These are phyloP conservation scores for Protophormia terraenovae DNA, from an alignment of 2,888 invertebrate genomes.

Conservation along the genomic window DNA sequence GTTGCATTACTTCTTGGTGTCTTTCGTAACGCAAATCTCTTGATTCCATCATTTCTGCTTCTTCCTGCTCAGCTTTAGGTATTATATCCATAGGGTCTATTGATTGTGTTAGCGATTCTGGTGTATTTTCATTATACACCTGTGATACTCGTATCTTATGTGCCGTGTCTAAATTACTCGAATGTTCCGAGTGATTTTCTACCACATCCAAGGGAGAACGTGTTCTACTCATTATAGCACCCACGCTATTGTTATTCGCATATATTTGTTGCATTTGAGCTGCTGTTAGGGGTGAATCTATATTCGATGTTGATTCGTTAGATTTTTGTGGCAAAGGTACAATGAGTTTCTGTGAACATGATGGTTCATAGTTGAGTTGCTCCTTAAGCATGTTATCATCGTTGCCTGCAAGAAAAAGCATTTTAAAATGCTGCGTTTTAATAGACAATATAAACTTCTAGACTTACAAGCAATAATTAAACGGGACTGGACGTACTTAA, in stretches of 20 bases:
- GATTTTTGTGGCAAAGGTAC: slow-evolving; percentile 74
- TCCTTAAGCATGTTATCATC: slow-evolving; percentile 71
- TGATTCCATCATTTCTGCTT: slow-evolving; percentile 70
- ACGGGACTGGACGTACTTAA: slow-evolving; percentile 67
- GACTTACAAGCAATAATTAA: slow-evolving; percentile 78
- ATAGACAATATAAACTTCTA: slow-evolving; percentile 73
- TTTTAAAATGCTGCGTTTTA: slow-evolving; percentile 78
- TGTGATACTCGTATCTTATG: slow-evolving; percentile 67
- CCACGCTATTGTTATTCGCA: slow-evolving; percentile 68
- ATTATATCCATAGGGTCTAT: slow-evolving; percentile 79
- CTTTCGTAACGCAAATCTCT: slow-evolving; percentile 68
- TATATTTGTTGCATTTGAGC: slow-evolving; percentile 60
- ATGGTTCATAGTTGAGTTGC: slow-evolving; percentile 74
- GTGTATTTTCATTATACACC: slow-evolving; percentile 71
- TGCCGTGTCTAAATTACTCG: slow-evolving; percentile 56
- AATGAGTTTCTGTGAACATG: slow-evolving; percentile 67
- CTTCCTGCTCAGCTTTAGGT: slow-evolving; percentile 76
- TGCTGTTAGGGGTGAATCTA: slow-evolving; percentile 57
- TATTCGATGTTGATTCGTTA: slow-evolving; percentile 70
- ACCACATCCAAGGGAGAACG: slow-evolving; percentile 71
- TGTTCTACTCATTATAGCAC: slow-evolving; percentile 54
- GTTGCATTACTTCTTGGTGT: slow-evolving; percentile 68
- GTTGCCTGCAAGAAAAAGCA: slow-evolving; percentile 77
- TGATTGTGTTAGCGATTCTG: slow-evolving; percentile 76
- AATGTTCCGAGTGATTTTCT: slow-evolving; percentile 60